A percentile compares a stretch with the other conserved stretches of the same genome.
These are phyloP conservation scores for Ceratothoa steindachneri DNA, from an alignment of 2,888 invertebrate species.

Conservation along the genomic window DNA sequence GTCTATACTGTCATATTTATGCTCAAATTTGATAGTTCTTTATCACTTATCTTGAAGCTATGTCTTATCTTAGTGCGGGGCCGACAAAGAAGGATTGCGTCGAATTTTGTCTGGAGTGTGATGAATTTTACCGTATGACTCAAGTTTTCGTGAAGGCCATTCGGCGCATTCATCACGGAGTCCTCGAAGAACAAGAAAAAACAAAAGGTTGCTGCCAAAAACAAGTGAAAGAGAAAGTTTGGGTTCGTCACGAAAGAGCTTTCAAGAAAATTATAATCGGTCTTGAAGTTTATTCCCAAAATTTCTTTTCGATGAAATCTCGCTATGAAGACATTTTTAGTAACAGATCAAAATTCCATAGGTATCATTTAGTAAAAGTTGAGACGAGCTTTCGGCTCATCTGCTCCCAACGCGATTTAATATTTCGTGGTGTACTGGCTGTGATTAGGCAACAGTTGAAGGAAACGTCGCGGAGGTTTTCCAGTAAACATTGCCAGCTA, in stretches of 20 bases:
- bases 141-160: slow-evolving; percentile 31
- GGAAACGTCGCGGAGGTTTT: slow-evolving; percentile 26
- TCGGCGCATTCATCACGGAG: slow-evolving; percentile 35
- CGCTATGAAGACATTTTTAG: slow-evolving; percentile 22
- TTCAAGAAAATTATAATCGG: slow-evolving; percentile 36
- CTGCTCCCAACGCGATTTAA: slow-evolving; percentile 18
- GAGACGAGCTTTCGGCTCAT: neutral
- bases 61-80: no score
- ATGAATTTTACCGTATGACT: slow-evolving; percentile 33
- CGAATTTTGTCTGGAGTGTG: slow-evolving; percentile 33
- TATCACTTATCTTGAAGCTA: no score
- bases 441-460: slow-evolving; percentile 32
- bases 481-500: slow-evolving; percentile 14
- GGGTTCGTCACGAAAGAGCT: slow-evolving; percentile 32
- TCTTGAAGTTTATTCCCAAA: slow-evolving; percentile 33
- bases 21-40: no score
- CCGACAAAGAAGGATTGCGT: slow-evolving; percentile 34
- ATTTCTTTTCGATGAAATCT: slow-evolving; percentile 34
- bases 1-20: no score
- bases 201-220: neutral
- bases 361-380: neutral
- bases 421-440: slow-evolving; percentile 24
- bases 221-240: slow-evolving; percentile 23
- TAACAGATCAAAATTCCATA: neutral
- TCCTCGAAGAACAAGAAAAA: slow-evolving; percentile 24